Conservation (phyloP, 1,140 invertebrate genomes). For the Thereuonema tuberculata region DNA sequence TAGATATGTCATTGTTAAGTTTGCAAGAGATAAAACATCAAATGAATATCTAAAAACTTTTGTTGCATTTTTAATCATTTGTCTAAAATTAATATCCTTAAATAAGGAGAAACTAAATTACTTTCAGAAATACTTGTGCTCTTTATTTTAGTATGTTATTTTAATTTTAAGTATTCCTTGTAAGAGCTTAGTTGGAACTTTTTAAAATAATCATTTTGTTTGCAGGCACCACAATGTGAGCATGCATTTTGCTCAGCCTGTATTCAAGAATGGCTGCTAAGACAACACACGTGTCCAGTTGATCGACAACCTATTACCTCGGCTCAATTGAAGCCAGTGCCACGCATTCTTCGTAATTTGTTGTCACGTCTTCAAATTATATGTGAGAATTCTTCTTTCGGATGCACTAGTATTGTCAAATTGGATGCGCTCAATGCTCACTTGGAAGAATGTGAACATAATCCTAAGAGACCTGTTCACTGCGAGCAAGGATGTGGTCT, state of each 20-base stretch:
- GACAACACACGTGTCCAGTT: constrained; percentile 84
- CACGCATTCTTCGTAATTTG: constrained; percentile 80
- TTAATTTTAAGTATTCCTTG: background rate
- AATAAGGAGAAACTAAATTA: too few species aligned
- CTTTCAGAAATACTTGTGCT: too few species aligned
- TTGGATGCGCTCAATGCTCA: constrained; percentile 67
- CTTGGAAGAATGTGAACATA: constrained; percentile 81
- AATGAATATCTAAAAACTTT: too few species aligned
- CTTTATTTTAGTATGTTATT: too few species aligned
- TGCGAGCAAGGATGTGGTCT: constrained; percentile 87
- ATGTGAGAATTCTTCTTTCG: constrained; percentile 79
- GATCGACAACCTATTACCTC: constrained; percentile 76
- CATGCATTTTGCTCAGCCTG: constrained; percentile 89
- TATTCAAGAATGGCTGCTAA: constrained; percentile 85
- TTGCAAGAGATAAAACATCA: too few species aligned
- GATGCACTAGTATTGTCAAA: constrained; percentile 70
- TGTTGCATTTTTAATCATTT: too few species aligned
- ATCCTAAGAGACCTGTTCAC: constrained; percentile 80
- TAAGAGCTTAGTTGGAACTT: too few species aligned
- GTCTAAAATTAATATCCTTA: too few species aligned
- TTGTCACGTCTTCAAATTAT: constrained; percentile 70
- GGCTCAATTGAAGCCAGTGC: constrained; percentile 73
- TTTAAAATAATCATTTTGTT: too few species aligned
- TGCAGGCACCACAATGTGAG: constrained; percentile 82
- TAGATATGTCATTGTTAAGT: too few species aligned